phyloP scores from a whole-genome alignment of 2,888 invertebrate species.

The Busseola fusca region DNA sequence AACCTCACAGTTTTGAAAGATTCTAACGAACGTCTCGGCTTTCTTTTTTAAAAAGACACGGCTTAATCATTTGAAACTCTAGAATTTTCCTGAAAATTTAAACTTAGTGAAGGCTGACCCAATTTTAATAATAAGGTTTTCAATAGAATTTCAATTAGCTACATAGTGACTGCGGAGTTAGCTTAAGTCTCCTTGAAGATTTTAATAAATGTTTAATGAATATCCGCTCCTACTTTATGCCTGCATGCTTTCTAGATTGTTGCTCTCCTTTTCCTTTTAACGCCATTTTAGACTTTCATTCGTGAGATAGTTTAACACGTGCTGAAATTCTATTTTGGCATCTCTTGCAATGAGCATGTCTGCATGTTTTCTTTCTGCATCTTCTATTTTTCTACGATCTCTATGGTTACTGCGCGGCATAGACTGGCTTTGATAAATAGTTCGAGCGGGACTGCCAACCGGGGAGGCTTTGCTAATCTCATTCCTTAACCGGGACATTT shows the following conservation, averaged over 20 bases:
- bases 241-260: conserved; percentile 81
- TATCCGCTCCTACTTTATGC: conserved; percentile 87
- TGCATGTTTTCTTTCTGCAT: conserved; percentile 87
- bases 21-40: conserved; percentile 49
- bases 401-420: conserved; percentile 90
- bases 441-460: conserved; percentile 81
- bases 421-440: conserved; percentile 86
- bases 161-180: conserved; percentile 63
- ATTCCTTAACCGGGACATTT: conserved; percentile 70
- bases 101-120: conserved; percentile 64
- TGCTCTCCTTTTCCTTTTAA: conserved; percentile 76
- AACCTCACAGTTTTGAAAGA: conserved; percentile 52
- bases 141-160: conserved; percentile 62
- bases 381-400: conserved; percentile 87
- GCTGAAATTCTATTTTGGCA: conserved; percentile 76
- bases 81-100: conserved; percentile 57
- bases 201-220: conserved; percentile 63
- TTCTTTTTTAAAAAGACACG: conserved; percentile 48
- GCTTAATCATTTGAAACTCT: conserved; percentile 56
- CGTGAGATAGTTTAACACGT: conserved; percentile 54
- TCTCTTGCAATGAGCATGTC: conserved; percentile 77
- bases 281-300: conserved; percentile 76
- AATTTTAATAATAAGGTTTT: conserved; percentile 63
- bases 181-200: conserved; percentile 57
- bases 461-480: conserved; percentile 80